phyloP scores from a whole-genome alignment of 1,140 invertebrate genomes.

The Penaeus vannamei region DNA sequence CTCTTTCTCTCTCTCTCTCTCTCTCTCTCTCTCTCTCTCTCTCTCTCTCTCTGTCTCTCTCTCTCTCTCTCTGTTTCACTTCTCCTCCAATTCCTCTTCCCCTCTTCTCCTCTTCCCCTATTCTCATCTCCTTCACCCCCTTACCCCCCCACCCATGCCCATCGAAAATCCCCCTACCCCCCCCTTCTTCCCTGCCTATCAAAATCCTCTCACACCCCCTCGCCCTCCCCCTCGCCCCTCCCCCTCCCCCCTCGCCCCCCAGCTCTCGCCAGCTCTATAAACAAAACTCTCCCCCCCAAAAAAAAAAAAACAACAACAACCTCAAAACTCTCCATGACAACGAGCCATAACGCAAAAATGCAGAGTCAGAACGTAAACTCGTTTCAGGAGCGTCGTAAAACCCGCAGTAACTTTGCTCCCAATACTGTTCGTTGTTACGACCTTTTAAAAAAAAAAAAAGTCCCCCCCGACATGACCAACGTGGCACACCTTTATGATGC shows the following conservation, averaged over 20 bases:
- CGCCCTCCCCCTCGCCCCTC: too few relatives aligned
- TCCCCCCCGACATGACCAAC: neutral
- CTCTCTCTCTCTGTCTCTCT: neutral
- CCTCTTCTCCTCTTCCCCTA: neutral
- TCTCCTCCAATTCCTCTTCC: neutral
- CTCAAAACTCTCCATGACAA: neutral
- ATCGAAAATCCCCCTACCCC: neutral
- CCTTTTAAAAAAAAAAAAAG: conserved; percentile 51
- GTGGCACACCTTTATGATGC: conserved; percentile 44
- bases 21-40: neutral
- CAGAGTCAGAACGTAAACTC: conserved; percentile 38
- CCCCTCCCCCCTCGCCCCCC: too few relatives aligned
- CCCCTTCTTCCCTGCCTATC: too few relatives aligned
- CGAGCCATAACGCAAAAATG: neutral
- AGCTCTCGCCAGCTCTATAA: too few relatives aligned
- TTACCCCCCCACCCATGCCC: neutral
- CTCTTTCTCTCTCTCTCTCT: too few relatives aligned
- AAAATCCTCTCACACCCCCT: neutral
- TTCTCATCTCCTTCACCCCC: neutral
- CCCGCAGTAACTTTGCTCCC: conserved; percentile 38
- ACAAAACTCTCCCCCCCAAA: too few relatives aligned
- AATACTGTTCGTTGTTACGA: conserved; percentile 38
- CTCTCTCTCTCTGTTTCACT: neutral
- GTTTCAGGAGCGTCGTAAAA: conserved; percentile 45
- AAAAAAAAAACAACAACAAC: too few relatives aligned